phyloP scores from a whole-genome alignment of 2,888 invertebrate species.

The Automeris io region DNA sequence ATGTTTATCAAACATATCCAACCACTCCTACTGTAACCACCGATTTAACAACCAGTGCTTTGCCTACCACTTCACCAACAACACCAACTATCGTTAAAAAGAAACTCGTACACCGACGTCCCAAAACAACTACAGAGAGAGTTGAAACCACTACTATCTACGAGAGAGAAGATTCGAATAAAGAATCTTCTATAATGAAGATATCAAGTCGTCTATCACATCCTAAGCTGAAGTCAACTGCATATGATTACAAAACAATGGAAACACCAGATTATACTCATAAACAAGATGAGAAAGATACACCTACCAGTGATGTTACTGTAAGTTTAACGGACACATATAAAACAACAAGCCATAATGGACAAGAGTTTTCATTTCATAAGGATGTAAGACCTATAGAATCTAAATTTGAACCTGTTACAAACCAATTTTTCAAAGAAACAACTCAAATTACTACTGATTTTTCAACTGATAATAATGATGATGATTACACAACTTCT shows the following conservation, averaged over 20 bases:
- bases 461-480: constrained; percentile 25
- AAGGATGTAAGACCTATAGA: constrained; percentile 65
- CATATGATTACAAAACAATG: constrained; percentile 41
- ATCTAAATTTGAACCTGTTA: constrained; percentile 46
- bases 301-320: constrained; percentile 69
- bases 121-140: constrained; percentile 42
- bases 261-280: constrained; percentile 64
- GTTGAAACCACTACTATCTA: constrained; percentile 53
- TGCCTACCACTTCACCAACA: constrained; percentile 66
- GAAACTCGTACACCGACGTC: constrained; percentile 53
- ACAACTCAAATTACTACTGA: constrained; percentile 37
- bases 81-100: constrained; percentile 60
- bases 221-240: constrained; percentile 33
- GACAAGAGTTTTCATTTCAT: constrained; percentile 60
- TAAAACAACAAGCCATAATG: constrained; percentile 37
- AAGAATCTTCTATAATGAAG: constrained; percentile 72
- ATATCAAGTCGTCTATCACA: constrained; percentile 56
- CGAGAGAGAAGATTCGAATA: constrained; percentile 41
- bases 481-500: constrained; percentile 40
- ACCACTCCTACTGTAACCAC: constrained; percentile 64
- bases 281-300: constrained; percentile 73
- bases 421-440: constrained; percentile 28
- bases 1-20: constrained; percentile 44
- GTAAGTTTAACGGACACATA: constrained; percentile 49
- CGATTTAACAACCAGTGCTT: constrained; percentile 63